Conservation (phyloP, 2,888 invertebrate genomes). For the Volucella zonaria region DNA sequence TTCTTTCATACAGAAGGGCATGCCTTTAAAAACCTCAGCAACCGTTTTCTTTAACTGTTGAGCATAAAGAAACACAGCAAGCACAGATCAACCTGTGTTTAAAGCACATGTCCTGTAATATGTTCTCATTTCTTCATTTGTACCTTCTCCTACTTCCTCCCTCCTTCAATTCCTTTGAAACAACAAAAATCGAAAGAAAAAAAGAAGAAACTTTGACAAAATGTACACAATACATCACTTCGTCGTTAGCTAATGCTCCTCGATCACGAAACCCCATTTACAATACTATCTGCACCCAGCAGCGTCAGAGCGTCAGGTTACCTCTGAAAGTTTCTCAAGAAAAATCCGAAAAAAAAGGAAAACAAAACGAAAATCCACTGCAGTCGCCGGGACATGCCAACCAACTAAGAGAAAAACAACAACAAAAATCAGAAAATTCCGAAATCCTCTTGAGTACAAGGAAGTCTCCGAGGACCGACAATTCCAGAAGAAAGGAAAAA, state of each 20-base stretch:
- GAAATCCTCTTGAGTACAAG: slow-evolving; percentile 35
- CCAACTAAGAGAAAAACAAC: background rate
- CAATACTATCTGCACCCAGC: slow-evolving; percentile 57
- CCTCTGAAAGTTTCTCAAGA: slow-evolving; percentile 43
- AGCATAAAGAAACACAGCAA: no score
- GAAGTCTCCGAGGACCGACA: slow-evolving; percentile 10
- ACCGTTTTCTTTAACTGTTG: no score
- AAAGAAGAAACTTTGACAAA: slow-evolving; percentile 58
- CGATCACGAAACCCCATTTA: slow-evolving; percentile 68
- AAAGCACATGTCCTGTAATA: slow-evolving; percentile 27
- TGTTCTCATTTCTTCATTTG: slow-evolving; percentile 5
- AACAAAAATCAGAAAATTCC: background rate
- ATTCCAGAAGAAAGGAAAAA: slow-evolving; percentile 33
- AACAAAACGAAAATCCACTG: slow-evolving; percentile 34
- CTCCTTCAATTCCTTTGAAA: slow-evolving; percentile 26
- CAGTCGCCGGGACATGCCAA: slow-evolving; percentile 18
- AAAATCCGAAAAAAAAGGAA: slow-evolving; percentile 19
- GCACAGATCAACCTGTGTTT: background rate
- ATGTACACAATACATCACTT: slow-evolving; percentile 70
- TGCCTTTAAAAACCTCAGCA: no score
- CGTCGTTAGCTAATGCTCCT: slow-evolving; percentile 68
- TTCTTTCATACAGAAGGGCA: no score
- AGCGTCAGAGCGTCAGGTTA: slow-evolving; percentile 46
- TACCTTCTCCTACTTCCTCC: no score
- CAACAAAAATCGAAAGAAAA: slow-evolving; percentile 3